Evolutionary conservation across 2,113 vertebrate genomes (phyloP).

Genomic region (Emydocephalus ijimae): DNA sequence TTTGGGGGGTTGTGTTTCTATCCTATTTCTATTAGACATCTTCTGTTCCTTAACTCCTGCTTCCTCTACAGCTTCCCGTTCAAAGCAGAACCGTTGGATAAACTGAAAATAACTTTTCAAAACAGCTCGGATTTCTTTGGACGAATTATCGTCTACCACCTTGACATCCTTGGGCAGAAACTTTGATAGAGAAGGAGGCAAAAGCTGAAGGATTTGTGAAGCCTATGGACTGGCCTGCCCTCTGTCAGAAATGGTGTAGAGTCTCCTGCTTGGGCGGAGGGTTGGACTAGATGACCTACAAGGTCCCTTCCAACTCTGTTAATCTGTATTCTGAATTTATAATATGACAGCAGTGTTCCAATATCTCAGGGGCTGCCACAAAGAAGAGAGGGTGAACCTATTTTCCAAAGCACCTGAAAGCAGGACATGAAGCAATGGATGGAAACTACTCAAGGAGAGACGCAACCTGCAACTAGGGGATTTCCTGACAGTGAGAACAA

Average conservation of each 20-base stretch:
- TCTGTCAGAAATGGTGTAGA: too few relatives aligned
- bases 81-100: slow-evolving; percentile 73
- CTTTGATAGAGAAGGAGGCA: slow-evolving; percentile 40
- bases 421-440: neutral
- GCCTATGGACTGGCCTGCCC: too few relatives aligned
- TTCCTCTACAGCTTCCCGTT: slow-evolving; percentile 82
- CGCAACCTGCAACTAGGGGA: neutral
- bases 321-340: too few relatives aligned
- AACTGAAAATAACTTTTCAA: slow-evolving; percentile 87
- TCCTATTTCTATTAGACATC: neutral
- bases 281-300: too few relatives aligned
- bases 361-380: too few relatives aligned
- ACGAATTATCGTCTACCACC: slow-evolving; percentile 86
- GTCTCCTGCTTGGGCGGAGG: too few relatives aligned
- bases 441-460: neutral
- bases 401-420: neutral
- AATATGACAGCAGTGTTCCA: too few relatives aligned
- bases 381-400: too few relatives aligned
- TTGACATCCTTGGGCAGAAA: slow-evolving; percentile 82
- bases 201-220: neutral
- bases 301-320: too few relatives aligned
- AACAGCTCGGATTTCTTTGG: slow-evolving; percentile 92
- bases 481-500: neutral
- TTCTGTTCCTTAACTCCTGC: slow-evolving; percentile 66
- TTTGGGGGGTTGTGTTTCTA: neutral